Evolutionary conservation across 92 coral and sea anemone species (phyloP), one percentile per base, ranked within the genome.

Genomic region (Phenganax marumi): DNA sequence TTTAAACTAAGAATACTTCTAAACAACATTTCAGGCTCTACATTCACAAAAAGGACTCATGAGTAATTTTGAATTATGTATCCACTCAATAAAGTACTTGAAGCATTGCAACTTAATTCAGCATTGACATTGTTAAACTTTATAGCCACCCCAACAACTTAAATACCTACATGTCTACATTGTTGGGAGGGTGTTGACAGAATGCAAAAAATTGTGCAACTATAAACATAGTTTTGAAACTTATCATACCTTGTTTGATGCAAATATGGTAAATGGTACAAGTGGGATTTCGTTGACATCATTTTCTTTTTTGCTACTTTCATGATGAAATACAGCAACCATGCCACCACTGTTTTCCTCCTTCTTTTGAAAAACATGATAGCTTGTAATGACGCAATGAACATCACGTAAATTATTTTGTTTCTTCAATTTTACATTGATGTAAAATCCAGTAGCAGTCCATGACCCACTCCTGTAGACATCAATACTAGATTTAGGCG

Each of bases 311-410:
- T 61, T 58, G 43, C 46, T 68, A 16, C 72, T 52, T 10, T 61
- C 83, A 78, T 78, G 73, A 22, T 78, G n/a, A 78, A 78, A 78
- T 1, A 78, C 73, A 63, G 83, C 83, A 22, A 78, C 58, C 83
- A 78, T 78, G 8, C 19, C 52, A 47, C 10, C 77, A n/a, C 17
- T 12, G 8, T 16, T 10, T 23, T 78, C 49, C 48, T 78, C 54
- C 17, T 16, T 50, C 73, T 12, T 39, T 8, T 50, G 73, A 50
- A 78, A 62, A 16, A 78, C 83, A 62, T 78, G 83, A 49, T 46
- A 50, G 54, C 60, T 78, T 61, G 83, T 78, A 54, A 78, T 78
- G 83, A 78, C 60, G 16, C 83, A 78, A 68, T 78, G 61, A 33
- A 60, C 55, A 33, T 77, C 52, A 19, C 9, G 9, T 10, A 13